A percentile compares a stretch with the other conserved stretches of the same genome.
These are phyloP conservation scores for Aplochiton taeniatus DNA, from an alignment of 2,797 vertebrate species.

Conservation along the genomic window DNA sequence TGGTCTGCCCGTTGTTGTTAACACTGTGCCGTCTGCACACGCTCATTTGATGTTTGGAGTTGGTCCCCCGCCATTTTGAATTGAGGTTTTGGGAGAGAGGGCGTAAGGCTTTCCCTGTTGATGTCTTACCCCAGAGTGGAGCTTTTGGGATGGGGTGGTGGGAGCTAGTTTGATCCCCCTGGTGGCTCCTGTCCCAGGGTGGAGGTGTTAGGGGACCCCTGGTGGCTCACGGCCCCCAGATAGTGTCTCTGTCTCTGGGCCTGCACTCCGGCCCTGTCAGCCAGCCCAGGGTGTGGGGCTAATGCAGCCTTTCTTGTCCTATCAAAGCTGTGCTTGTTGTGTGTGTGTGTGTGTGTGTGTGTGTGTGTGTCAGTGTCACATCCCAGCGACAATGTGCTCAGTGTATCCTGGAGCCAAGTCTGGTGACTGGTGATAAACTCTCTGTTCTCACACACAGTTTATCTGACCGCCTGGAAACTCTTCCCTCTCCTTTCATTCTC, in stretches of 20 bases:
- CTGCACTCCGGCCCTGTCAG: background rate
- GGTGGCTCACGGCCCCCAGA: slow-evolving; percentile 32
- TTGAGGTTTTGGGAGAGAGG: too few relatives aligned
- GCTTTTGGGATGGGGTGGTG: background rate
- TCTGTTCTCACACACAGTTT: background rate
- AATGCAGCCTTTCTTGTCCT: slow-evolving; percentile 16
- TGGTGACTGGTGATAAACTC: too few relatives aligned
- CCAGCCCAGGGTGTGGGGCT: slow-evolving; percentile 5
- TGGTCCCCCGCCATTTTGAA: too few relatives aligned
- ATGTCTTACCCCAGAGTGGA: too few relatives aligned
- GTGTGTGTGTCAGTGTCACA: too few relatives aligned
- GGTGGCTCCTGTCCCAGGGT: background rate
- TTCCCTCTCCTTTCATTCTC: background rate
- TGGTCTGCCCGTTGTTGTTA: too few relatives aligned
- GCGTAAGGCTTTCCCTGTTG: too few relatives aligned
- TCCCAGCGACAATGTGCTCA: background rate
- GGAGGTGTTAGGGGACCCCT: slow-evolving; percentile 26
- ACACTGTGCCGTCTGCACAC: too few relatives aligned
- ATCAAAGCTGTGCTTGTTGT: slow-evolving; percentile 10
- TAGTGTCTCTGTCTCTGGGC: slow-evolving; percentile 16
- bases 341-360: background rate
- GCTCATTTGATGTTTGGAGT: too few relatives aligned
- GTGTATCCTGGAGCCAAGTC: background rate
- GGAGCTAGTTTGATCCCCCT: background rate
- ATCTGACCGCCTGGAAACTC: background rate